Evolutionary conservation across 2,797 vertebrate species (phyloP).

Genomic region (Apogon hyalosoma): DNA sequence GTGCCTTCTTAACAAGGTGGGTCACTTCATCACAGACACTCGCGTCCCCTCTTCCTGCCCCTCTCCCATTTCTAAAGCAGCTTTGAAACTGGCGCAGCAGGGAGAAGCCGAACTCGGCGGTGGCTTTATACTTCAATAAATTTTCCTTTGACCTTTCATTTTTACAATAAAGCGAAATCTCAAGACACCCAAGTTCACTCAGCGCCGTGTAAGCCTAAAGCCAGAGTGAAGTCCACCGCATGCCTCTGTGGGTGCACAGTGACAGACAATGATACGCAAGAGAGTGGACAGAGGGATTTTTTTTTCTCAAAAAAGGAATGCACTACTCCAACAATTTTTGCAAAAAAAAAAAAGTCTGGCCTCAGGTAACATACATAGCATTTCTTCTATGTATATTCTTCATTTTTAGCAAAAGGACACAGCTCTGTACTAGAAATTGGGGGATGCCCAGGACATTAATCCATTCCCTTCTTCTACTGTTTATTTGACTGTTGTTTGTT

Average conservation of each 20-base stretch:
- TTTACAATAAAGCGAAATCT: conserved; percentile 53
- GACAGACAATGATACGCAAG: conserved; percentile 5
- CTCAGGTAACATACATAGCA: too few species aligned
- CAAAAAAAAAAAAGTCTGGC: too few species aligned
- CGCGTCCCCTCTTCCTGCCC: background rate
- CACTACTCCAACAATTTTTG: too few species aligned
- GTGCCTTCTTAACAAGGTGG: conserved; percentile 21
- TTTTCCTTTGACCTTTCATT: conserved; percentile 59
- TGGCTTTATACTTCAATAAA: conserved; percentile 43
- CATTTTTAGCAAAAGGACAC: conserved; percentile 9
- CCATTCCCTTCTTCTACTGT: too few species aligned
- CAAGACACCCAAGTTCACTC: conserved; percentile 38
- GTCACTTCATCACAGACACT: conserved; percentile 4
- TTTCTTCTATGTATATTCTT: background rate
- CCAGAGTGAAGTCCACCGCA: conserved; percentile 36
- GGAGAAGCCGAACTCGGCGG: conserved; percentile 30
- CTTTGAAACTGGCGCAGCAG: conserved; percentile 35
- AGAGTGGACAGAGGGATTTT: conserved; percentile 28
- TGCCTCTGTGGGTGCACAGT: conserved; percentile 27
- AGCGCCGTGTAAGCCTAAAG: conserved; percentile 38
- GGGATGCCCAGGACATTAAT: too few species aligned
- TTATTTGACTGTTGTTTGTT: too few species aligned
- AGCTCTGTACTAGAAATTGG: background rate
- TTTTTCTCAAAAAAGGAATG: too few species aligned
- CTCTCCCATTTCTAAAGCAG: background rate